Base-by-base conservation (phyloP, 2,113 vertebrate species). In the Danionella cerebrum region DNA sequence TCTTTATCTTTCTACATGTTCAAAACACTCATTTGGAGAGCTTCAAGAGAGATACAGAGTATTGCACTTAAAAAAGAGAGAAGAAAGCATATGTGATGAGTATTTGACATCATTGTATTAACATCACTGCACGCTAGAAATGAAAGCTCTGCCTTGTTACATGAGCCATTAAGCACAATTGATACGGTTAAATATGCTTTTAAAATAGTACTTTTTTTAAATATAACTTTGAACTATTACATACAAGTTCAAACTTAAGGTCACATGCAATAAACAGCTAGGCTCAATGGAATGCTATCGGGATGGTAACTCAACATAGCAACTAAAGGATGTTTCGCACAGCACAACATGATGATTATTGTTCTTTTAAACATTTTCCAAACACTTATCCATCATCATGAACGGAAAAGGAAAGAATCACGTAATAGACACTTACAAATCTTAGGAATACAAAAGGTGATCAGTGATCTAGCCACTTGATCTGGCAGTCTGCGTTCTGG, bases 211-310 rank as follows among this genome's bases (percentile, higher is more conserved):
- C 81, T 84, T 86, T 79, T 82, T 86, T 80, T 74, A 79, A n/a
- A 80, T 79, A 79, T 74, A 76, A 67, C 84, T 78, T 80, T 80
- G 76, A 88, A 78, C 90, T 87, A 88, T 89, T 85, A 87, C 88
- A 83, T 88, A 89, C 85, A 90, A 80, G 78, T 86, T 79, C 71
- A 77, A 80, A 87, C 84, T 75, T 72, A 72, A 80, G 79, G 78
- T 84, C 84, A 89, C 92, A 94, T 94, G 92, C 92, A 93, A 83
- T 83, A 88, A 90, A 86, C 89, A 91, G 91, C 91, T 82, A 89
- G 88, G 86, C 88, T 83, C 79, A 83, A 71, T 83, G 84, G 75
- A 84, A 86, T 79, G 84, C 79, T 59, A 53, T 66, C 16, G 69
- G 45, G 70, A 70, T 58, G 44, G 16, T 5, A 59, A 57, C 44